Base-by-base conservation (phyloP, 2,888 invertebrate species). In the Conchocele bisecta region DNA sequence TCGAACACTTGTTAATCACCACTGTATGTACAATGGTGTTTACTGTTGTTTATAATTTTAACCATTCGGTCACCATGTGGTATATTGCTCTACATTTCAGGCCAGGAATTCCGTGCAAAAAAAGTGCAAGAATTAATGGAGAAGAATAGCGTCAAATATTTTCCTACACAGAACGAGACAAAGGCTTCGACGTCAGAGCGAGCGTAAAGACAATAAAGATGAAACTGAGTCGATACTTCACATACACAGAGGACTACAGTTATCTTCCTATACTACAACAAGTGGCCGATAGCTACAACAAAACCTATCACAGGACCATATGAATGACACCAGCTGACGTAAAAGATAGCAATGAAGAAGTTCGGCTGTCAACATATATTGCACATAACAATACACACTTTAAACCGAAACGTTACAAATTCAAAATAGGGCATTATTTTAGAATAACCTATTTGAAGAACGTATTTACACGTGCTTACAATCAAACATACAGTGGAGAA, bases 261-360 rank as follows among this genome's bases (percentile, higher is more conserved):
- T 79, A 72, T 60, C 17, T 74, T 3, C 57, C 76, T 7, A n/a
- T 59, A 6, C 42, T 78, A 33, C 72, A 78, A 33, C 13, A 53
- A 0, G 57, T 79, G 35, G 72, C 69, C 1, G 35, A 68, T 2
- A 76, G 70, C 28, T 82, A 82, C 42, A 79, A 79, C 33, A 39
- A 44, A 2, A 82, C 75, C 4, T 75, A 59, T 58, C 81, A 82
- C 42, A 69, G 76, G 54, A 80, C 79, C 0, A 82, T 80, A 9
- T 74, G 66, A 24, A 69, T 69, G 60, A 41, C 71, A 31, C 75
- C 75, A 0, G 54, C 46, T 2, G 60, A 68, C 20, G 77, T 75
- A 2, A 70, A 63, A n/a, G 46, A 57, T 28, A 26, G 11, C 35
- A 72, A 79, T 22, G 20, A 44, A 31, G 63, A 67, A 28, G 61